Base-by-base conservation (phyloP, 2,888 invertebrate genomes). In the Oligia latruncula region DNA sequence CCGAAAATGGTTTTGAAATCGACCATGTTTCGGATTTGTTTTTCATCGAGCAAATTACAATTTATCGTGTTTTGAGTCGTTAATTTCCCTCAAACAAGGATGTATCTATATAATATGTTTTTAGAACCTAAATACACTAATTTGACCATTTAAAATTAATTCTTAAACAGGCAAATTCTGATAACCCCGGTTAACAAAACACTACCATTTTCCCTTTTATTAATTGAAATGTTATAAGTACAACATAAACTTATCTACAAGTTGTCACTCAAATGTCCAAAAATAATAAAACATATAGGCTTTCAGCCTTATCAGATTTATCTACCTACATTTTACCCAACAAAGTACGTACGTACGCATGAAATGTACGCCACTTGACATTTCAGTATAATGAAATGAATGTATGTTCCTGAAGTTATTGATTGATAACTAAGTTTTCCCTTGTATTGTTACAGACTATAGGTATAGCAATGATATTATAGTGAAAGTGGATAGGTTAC, bases 311-410 rank as follows among this genome's bases (percentile, higher is more conserved):
- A 90, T 89, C 89, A 60, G 70, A 75, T 74, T 74, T 88, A 90
- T 90, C 90, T 88, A 92, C 90, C 88, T 80, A 62, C 83, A 84
- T 89, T 89, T 49, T 83, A 84, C 83, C 87, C 81, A 86, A 74
- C 58, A 77, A 85, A 87, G 88, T 87, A 83, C 75, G 76, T 76
- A 74, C 72, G 77, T 73, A 74, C 29, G 62, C 20, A 29, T 66
- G 43, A 82, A 77, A 84, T 72, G 75, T 70, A 71, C 17, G 46
- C 29, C 68, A 68, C 83, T 84, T 82, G 78, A 84, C 65, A 72
- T 82, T 72, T 77, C 20, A 23, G 58, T 70, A 29, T 55, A 72
- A 60, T 71, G 2, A 52, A 74, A 60, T 68, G 6, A 52, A 74
- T 62, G 46, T 62, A 11, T 58, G n/a, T 58, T 80, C 20, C 46